Percentiles rank a stretch among this genome's conserved stretches.
Evolutionary conservation across 2,888 invertebrate species (phyloP).

Genomic region (Lithosia quadra): DNA sequence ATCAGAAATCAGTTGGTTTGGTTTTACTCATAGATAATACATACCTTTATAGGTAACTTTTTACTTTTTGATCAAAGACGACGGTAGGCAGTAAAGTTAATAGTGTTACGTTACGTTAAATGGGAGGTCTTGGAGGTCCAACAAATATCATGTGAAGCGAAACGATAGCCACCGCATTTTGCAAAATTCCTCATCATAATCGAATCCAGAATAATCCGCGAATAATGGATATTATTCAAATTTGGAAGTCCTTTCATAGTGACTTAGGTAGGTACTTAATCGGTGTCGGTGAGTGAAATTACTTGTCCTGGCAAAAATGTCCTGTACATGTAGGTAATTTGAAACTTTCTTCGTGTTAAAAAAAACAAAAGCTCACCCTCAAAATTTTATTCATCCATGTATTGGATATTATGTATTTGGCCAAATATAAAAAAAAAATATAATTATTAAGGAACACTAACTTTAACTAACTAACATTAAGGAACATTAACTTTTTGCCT

Average conservation of each 20-base stretch:
- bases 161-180: background rate
- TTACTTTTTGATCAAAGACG: background rate
- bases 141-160: background rate
- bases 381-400: too few species aligned
- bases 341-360: background rate
- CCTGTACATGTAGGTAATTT: background rate
- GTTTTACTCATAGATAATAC: too few species aligned
- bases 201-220: background rate
- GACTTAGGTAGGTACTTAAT: too few species aligned
- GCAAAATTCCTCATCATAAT: background rate
- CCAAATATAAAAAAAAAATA: too few species aligned
- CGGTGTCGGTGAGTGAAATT: background rate
- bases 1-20: too few species aligned
- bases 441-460: too few species aligned
- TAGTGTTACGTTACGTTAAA: too few species aligned
- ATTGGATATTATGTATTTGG: too few species aligned
- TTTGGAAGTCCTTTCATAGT: background rate
- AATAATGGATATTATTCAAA: background rate
- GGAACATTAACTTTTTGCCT: too few species aligned
- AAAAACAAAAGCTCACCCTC: background rate
- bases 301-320: background rate
- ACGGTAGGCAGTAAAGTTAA: background rate
- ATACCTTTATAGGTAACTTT: too few species aligned
- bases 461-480: too few species aligned
- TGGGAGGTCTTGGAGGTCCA: too few species aligned